These are phyloP conservation scores for Clarias pachynema DNA, from an alignment of 2,797 vertebrate genomes.

Conservation along the genomic window DNA sequence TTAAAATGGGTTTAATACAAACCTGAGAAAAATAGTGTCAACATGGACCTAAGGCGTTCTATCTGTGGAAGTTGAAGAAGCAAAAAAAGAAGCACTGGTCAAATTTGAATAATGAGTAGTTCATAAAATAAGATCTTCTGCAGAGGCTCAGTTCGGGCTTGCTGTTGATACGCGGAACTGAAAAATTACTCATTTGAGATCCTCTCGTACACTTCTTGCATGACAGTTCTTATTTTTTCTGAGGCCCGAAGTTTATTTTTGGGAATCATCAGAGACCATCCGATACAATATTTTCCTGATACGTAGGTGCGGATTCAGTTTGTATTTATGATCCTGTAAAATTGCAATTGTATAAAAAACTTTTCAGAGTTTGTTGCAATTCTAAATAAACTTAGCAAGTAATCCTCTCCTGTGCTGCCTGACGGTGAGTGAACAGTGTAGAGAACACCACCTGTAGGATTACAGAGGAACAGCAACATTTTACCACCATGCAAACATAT, in stretches of 20 bases:
- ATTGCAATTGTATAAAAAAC: no score
- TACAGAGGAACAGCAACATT: no score
- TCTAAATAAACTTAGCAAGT: no score
- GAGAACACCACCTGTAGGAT: no score
- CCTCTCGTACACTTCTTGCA: neutral
- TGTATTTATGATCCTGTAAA: no score
- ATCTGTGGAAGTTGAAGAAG: neutral
- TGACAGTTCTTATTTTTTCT: slow-evolving; percentile 2
- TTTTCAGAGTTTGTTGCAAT: no score
- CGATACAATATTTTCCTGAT: no score
- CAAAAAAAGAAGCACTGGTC: neutral
- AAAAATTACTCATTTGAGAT: neutral
- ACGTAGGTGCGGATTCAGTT: no score
- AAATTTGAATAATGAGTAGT: neutral
- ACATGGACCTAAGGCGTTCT: neutral
- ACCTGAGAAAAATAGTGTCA: neutral
- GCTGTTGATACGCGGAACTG: neutral
- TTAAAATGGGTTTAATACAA: neutral
- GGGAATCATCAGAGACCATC: no score
- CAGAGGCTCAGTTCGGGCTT: neutral
- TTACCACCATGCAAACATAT: no score
- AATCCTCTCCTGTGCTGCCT: no score
- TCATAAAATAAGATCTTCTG: neutral
- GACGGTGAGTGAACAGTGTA: no score
- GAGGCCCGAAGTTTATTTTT: slow-evolving; percentile 13